A percentile compares a stretch with the other conserved stretches of the same genome.
Evolutionary conservation across 2,888 invertebrate species (phyloP).

Genomic region (Phymatocera aterrima): DNA sequence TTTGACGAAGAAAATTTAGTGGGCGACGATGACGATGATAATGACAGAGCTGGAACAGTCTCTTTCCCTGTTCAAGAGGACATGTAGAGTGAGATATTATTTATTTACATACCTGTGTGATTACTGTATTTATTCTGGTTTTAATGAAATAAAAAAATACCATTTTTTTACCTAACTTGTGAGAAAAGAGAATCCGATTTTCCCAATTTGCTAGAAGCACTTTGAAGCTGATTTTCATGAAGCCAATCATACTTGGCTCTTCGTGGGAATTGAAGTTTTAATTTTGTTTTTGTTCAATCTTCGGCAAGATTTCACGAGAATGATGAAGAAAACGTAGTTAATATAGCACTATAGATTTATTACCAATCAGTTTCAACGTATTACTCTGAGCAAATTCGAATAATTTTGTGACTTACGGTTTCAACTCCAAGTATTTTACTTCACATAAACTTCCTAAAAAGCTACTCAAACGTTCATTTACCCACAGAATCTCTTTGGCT

Average conservation of each 20-base stretch:
- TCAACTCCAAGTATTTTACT: background rate
- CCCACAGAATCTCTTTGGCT: background rate
- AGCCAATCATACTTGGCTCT: too few species aligned
- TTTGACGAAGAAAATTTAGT: conserved; percentile 77
- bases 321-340: too few species aligned
- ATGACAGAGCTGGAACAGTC: conserved; percentile 77
- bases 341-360: too few species aligned
- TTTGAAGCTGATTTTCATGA: too few species aligned
- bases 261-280: too few species aligned
- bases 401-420: background rate
- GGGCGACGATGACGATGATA: conserved; percentile 76
- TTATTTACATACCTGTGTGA: conserved; percentile 1
- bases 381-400: too few species aligned
- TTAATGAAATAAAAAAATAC: background rate
- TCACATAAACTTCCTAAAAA: background rate
- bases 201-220: too few species aligned
- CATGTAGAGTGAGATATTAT: conserved; percentile 54
- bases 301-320: too few species aligned
- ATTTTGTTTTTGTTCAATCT: too few species aligned
- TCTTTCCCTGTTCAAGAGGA: conserved; percentile 75
- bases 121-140: background rate
- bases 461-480: background rate
- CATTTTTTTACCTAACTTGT: background rate
- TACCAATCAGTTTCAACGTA: too few species aligned
- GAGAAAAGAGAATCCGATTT: too few species aligned